phyloP scores from a whole-genome alignment of 2,888 invertebrate species.

The Endomychus coccineus region DNA sequence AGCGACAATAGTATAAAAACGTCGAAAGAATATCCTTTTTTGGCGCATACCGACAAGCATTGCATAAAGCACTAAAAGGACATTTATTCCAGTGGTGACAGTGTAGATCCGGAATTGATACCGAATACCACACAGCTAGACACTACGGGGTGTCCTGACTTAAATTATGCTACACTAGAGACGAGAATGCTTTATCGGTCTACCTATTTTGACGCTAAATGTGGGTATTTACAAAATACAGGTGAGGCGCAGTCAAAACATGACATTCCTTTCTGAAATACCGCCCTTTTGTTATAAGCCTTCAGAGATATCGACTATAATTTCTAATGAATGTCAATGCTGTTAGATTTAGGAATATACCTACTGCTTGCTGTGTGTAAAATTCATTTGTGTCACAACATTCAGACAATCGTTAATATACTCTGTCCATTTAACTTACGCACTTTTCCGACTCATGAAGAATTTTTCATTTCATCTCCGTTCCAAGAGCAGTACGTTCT shows the following conservation, averaged over 20 bases:
- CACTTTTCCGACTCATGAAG: too few relatives aligned
- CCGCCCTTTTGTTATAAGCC: slow-evolving; percentile 31
- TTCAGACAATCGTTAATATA: too few relatives aligned
- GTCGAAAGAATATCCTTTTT: too few relatives aligned
- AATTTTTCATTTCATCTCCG: too few relatives aligned
- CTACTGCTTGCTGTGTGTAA: too few relatives aligned
- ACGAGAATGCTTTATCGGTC: slow-evolving; percentile 25
- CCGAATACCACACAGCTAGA: slow-evolving; percentile 42
- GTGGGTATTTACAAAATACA: slow-evolving; percentile 43
- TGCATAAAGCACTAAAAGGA: slow-evolving; percentile 34
- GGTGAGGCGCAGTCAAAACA: slow-evolving; percentile 42
- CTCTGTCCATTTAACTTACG: too few relatives aligned
- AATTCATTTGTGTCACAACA: too few relatives aligned
- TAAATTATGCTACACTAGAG: slow-evolving; percentile 18
- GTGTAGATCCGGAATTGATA: slow-evolving; percentile 39
- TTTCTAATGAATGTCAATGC: too few relatives aligned
- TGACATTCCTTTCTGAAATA: slow-evolving; percentile 28
- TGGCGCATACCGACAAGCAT: slow-evolving; percentile 33
- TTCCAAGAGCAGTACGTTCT: too few relatives aligned
- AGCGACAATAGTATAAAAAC: too few relatives aligned
- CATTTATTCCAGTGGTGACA: slow-evolving; percentile 44
- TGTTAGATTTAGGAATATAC: too few relatives aligned
- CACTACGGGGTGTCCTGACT: slow-evolving; percentile 27
- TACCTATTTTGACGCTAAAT: slow-evolving; percentile 40
- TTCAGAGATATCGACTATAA: slow-evolving; percentile 33